These are phyloP conservation scores for Drosophila rhopaloa DNA, from an alignment of 1,140 invertebrate species.

Conservation along the genomic window DNA sequence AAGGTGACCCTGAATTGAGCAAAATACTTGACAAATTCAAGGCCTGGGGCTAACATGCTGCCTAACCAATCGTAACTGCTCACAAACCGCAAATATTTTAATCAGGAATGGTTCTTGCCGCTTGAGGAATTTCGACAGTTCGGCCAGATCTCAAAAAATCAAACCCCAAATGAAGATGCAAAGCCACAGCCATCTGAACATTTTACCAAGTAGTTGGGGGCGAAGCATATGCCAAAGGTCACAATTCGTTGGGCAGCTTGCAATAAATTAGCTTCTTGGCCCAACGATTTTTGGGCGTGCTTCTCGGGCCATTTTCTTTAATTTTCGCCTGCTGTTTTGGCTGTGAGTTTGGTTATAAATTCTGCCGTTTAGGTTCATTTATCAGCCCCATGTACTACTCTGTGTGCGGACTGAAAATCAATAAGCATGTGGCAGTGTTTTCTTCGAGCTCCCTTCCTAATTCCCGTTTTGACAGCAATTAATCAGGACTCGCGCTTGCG, in stretches of 20 bases:
- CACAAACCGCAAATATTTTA: constrained; percentile 51
- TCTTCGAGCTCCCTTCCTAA: constrained; percentile 13
- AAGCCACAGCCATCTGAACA: constrained; percentile 29
- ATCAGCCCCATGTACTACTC: constrained; percentile 21
- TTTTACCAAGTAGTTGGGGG: constrained; percentile 14
- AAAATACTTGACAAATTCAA: constrained; percentile 7
- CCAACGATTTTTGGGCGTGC: constrained; percentile 50
- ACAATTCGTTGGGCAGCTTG: constrained; percentile 40
- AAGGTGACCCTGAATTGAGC: not conserved
- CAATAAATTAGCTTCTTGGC: constrained; percentile 71
- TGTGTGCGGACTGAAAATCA: constrained; percentile 45
- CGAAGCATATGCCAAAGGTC: constrained; percentile 42
- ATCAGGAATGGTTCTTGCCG: constrained; percentile 42
- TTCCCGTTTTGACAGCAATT: constrained; percentile 57
- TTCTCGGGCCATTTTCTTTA: constrained; percentile 43
- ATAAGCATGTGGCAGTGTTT: constrained; percentile 51
- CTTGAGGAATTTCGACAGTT: constrained; percentile 43
- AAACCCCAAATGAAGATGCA: constrained; percentile 54
- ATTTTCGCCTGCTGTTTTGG: constrained; percentile 33
- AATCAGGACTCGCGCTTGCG: constrained; percentile 55
- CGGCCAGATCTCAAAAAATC: constrained; percentile 41
- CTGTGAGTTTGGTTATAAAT: constrained; percentile 38
- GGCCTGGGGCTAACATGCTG: not conserved
- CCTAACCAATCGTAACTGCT: constrained; percentile 32
- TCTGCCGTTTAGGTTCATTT: constrained; percentile 48